phyloP scores from a whole-genome alignment of 2,797 vertebrate genomes.

The Hafferia zeledoni region DNA sequence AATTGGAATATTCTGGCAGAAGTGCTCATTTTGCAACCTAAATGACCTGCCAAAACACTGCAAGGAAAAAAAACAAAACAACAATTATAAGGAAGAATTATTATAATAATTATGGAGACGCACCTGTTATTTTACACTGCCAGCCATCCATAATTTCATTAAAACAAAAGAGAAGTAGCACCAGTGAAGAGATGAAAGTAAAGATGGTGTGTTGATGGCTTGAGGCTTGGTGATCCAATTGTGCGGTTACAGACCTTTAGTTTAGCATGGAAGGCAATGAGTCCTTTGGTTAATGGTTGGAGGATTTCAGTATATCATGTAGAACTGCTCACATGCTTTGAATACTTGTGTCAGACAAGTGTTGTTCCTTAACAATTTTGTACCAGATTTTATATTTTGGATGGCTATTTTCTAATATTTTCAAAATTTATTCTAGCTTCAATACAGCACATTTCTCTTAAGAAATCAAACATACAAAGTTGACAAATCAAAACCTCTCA shows the following conservation, averaged over 20 bases:
- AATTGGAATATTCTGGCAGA: neutral
- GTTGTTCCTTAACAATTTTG: neutral
- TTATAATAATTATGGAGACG: neutral
- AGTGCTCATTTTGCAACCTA: neutral
- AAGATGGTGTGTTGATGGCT: neutral
- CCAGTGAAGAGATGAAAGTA: neutral
- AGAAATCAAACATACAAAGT: neutral
- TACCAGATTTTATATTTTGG: neutral
- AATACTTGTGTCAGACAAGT: neutral
- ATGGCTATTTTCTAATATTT: neutral
- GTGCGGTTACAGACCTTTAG: neutral
- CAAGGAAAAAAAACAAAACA: conserved; percentile 28
- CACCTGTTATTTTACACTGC: neutral
- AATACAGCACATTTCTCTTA: neutral
- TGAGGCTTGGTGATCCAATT: neutral
- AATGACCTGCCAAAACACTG: neutral
- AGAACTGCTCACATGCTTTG: neutral
- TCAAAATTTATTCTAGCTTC: neutral
- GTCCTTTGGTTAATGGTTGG: neutral
- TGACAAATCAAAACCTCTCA: neutral
- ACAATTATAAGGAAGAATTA: neutral
- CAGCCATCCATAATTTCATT: neutral
- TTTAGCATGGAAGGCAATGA: neutral
- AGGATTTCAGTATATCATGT: neutral
- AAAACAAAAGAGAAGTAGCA: neutral